Evolutionary conservation across 1,140 invertebrate genomes (phyloP), one percentile per base, ranked within the genome.

Genomic region (Metopolophium dirhodum): DNA sequence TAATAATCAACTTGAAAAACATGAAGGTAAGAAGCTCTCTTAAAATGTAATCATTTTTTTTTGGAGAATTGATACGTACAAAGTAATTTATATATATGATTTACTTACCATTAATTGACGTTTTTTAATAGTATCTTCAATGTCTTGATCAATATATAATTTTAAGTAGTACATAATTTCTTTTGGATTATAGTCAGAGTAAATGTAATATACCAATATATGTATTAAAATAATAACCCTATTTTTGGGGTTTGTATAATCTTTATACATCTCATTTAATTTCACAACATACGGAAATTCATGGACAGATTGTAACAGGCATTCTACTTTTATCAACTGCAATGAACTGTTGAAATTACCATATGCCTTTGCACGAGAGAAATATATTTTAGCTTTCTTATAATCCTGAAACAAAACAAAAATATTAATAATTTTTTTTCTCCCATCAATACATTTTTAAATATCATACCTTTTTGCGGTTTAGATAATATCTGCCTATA

Each of bases 401-500:
- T 85, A 92, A 35, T 92, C 77, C 91, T 92, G 30, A 85, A 82
- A 18, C 20, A 68, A 91, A 47, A 4, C 9, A 90, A 37, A 11
- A n/a, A 37, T 35, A 26, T 11, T 0, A 22, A 22, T 23, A 51
- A 26, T 14, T 61, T 26, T 57, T 57, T 87, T 11, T n/a, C 30
- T 7, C 18, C 1, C 26, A 18, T 45, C 6, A n/a, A 88, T 35
- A 51, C 9, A 35, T n/a, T 35, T 51, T 35, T 88, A 88, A 22
- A 30, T 37, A 23, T 41, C 26, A 8, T 37, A 57, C 51, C 4
- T 41, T 90, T 41, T 41, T 35, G 35, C 83, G 20, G 37, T 54
- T 85, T n/a, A 92, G 37, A 54, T 92, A 92, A 92, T 92, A 92
- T 30, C 83, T 85, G 26, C 91, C 91, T n/a, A 92, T n/a, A 51